Evolutionary conservation across 2,888 invertebrate species (phyloP).

Genomic region (Dasypolia templi): DNA sequence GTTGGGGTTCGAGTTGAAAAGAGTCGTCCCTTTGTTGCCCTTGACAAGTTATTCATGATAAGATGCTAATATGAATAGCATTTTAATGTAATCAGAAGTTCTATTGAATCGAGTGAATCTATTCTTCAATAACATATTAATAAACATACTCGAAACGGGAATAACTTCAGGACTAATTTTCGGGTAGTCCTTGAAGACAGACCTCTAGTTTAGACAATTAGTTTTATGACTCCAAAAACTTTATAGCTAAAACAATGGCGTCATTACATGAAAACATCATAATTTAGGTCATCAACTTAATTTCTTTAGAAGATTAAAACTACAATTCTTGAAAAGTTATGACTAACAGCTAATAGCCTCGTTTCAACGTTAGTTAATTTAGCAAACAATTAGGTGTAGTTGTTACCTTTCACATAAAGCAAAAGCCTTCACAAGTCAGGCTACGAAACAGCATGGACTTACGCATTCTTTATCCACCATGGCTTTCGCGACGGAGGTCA

Average conservation of each 20-base stretch:
- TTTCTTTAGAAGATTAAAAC: conserved; percentile 33
- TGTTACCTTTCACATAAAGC: conserved; percentile 25
- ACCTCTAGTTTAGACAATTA: conserved; percentile 20
- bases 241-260: conserved; percentile 25
- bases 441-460: conserved; percentile 46
- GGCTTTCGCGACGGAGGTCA: conserved; percentile 79
- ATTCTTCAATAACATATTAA: background rate
- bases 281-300: conserved; percentile 39
- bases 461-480: conserved; percentile 67
- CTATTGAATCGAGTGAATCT: conserved; percentile 4
- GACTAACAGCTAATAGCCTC: background rate
- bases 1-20: conserved; percentile 7
- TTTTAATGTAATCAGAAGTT: conserved; percentile 25
- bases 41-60: conserved; percentile 29
- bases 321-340: conserved; percentile 18
- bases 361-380: background rate
- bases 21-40: conserved; percentile 1
- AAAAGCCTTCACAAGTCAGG: conserved; percentile 23
- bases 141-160: background rate
- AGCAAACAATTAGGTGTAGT: conserved; percentile 3
- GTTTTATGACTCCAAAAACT: conserved; percentile 39
- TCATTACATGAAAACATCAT: conserved; percentile 42
- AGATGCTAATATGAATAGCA: background rate
- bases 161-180: background rate
- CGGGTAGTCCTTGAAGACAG: conserved; percentile 5